phyloP scores from a whole-genome alignment of 2,113 vertebrate genomes.

The Nibea albiflora region DNA sequence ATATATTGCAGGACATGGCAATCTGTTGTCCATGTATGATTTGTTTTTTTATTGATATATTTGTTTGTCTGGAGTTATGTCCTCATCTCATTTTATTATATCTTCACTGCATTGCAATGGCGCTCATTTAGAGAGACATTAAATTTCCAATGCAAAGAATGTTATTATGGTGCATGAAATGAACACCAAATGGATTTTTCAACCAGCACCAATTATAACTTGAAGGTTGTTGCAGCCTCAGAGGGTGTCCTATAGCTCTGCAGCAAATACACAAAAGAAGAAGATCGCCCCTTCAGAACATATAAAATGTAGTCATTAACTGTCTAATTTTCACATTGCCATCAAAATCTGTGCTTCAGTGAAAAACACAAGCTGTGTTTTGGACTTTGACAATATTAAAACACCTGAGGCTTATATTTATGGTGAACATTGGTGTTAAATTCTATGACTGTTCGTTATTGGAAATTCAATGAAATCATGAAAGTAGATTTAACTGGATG shows the following conservation, averaged over 20 bases:
- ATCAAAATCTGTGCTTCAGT: slow-evolving; percentile 9
- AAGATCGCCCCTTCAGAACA: slow-evolving; percentile 1
- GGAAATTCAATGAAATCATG: neutral
- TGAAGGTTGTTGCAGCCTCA: slow-evolving; percentile 19
- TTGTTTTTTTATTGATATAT: slow-evolving; percentile 6
- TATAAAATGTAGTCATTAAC: slow-evolving; percentile 27
- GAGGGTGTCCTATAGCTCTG: slow-evolving; percentile 2
- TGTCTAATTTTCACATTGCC: neutral
- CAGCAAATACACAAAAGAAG: slow-evolving; percentile 8
- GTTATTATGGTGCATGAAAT: slow-evolving; percentile 35
- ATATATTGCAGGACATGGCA: neutral
- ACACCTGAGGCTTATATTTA: neutral
- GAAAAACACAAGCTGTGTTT: neutral
- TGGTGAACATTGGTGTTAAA: neutral
- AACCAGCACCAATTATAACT: slow-evolving; percentile 20
- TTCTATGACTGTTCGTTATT: neutral
- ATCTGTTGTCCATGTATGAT: neutral
- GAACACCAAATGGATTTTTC: slow-evolving; percentile 44
- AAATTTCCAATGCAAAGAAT: slow-evolving; percentile 7
- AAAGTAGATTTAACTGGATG: neutral
- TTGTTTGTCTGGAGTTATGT: slow-evolving; percentile 17
- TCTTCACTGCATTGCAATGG: slow-evolving; percentile 2
- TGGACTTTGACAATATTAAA: too few species aligned
- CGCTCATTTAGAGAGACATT: slow-evolving; percentile 17
- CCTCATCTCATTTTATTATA: slow-evolving; percentile 25